A percentile compares a stretch with the other conserved stretches of the same genome.
These are phyloP conservation scores for Calidris pugnax DNA, from an alignment of 2,113 vertebrate genomes.

Conservation along the genomic window DNA sequence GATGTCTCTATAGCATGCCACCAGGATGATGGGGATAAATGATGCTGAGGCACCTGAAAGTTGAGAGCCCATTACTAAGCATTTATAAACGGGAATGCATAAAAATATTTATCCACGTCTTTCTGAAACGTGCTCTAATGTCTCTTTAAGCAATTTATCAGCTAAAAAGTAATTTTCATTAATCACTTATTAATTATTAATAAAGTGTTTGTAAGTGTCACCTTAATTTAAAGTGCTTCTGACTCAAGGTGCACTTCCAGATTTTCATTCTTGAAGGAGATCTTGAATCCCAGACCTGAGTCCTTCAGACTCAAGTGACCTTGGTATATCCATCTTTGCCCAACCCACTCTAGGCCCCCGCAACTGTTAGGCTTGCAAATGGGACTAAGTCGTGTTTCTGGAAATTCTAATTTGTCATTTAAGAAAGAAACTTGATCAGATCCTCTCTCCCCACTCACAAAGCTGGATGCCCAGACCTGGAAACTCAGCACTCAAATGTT, in stretches of 20 bases:
- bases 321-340: not conserved
- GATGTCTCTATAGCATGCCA: slow-evolving; percentile 36
- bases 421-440: slow-evolving; percentile 38
- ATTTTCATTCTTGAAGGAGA: not conserved
- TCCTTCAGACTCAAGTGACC: slow-evolving; percentile 16
- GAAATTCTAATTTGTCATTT: slow-evolving; percentile 50
- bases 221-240: slow-evolving; percentile 51
- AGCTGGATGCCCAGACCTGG: slow-evolving; percentile 12
- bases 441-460: not conserved
- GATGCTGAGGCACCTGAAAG: slow-evolving; percentile 52
- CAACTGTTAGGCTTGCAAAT: not conserved
- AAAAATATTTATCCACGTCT: slow-evolving; percentile 70
- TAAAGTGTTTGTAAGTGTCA: slow-evolving; percentile 60
- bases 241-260: slow-evolving; percentile 7
- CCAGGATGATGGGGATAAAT: slow-evolving; percentile 58
- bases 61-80: slow-evolving; percentile 67
- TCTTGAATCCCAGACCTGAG: not conserved
- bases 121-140: slow-evolving; percentile 50
- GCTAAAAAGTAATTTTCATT: slow-evolving; percentile 64
- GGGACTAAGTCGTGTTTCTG: slow-evolving; percentile 8
- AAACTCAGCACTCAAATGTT: slow-evolving; percentile 58
- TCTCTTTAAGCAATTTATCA: slow-evolving; percentile 62
- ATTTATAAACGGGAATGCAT: slow-evolving; percentile 59
- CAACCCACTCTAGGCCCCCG: not conserved
- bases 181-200: slow-evolving; percentile 75